phyloP scores from a whole-genome alignment of 2,888 invertebrate species.

The Acronicta psi region DNA sequence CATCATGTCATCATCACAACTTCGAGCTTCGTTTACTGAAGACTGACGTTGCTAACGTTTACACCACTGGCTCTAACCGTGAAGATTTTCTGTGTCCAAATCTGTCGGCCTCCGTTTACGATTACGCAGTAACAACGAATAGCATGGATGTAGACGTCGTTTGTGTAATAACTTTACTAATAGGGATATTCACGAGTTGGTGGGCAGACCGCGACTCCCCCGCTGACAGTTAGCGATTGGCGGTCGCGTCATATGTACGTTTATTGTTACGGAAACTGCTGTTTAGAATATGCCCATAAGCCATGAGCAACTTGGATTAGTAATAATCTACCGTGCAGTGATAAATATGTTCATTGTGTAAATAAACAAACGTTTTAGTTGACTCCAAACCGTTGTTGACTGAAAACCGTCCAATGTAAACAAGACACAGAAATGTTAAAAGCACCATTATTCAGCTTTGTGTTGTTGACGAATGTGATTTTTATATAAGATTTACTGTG shows the following conservation, averaged over 20 bases:
- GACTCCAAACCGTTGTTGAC: slow-evolving; percentile 70
- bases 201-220: slow-evolving; percentile 63
- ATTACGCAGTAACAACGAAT: slow-evolving; percentile 75
- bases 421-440: slow-evolving; percentile 22
- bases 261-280: slow-evolving; percentile 47
- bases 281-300: slow-evolving; percentile 31
- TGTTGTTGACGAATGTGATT: slow-evolving; percentile 46
- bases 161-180: slow-evolving; percentile 76
- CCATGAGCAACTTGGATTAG: slow-evolving; percentile 37
- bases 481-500: slow-evolving; percentile 33
- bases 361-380: slow-evolving; percentile 75
- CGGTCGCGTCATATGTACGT: slow-evolving; percentile 74
- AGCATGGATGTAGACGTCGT: slow-evolving; percentile 68
- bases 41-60: slow-evolving; percentile 49
- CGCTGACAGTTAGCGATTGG: slow-evolving; percentile 77
- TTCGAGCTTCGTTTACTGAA: slow-evolving; percentile 43
- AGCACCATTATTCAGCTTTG: slow-evolving; percentile 28
- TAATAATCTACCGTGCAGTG: slow-evolving; percentile 46
- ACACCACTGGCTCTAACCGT: slow-evolving; percentile 48
- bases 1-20: slow-evolving; percentile 43
- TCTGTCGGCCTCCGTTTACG: slow-evolving; percentile 65
- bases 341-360: slow-evolving; percentile 66
- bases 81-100: slow-evolving; percentile 62
- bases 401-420: slow-evolving; percentile 52
- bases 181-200: slow-evolving; percentile 76